These are phyloP conservation scores for Epicauta chinensis DNA, from an alignment of 1,140 invertebrate species.

Conservation along the genomic window DNA sequence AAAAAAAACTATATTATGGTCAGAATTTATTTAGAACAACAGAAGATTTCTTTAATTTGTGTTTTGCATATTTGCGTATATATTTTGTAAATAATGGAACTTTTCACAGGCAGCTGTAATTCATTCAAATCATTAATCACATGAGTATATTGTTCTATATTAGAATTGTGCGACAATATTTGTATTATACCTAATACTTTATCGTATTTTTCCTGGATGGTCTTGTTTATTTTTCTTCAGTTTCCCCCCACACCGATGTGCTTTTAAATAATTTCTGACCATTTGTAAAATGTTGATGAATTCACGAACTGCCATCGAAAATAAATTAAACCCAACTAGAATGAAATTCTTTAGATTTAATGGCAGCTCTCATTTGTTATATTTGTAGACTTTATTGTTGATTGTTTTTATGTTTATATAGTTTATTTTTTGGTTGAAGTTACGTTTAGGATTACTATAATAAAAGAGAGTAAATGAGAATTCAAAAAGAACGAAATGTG, in stretches of 20 bases:
- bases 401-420: slow-evolving; percentile 47
- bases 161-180: slow-evolving; percentile 23
- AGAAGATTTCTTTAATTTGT: neutral
- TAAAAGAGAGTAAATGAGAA: too few species aligned
- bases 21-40: slow-evolving; percentile 10
- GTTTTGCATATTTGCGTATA: slow-evolving; percentile 5
- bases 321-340: neutral
- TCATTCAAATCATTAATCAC: too few species aligned
- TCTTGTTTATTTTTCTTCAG: neutral
- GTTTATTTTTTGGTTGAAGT: slow-evolving; percentile 45
- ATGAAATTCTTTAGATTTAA: neutral
- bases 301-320: neutral
- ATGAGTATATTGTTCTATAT: slow-evolving; percentile 26
- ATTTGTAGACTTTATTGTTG: slow-evolving; percentile 42
- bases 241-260: too few species aligned
- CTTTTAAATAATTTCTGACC: slow-evolving; percentile 10
- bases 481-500: too few species aligned
- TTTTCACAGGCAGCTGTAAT: slow-evolving; percentile 1
- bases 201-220: slow-evolving; percentile 1
- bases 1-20: slow-evolving; percentile 16
- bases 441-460: slow-evolving; percentile 13
- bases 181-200: slow-evolving; percentile 15
- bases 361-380: slow-evolving; percentile 36
- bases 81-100: slow-evolving; percentile 2
- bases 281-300: neutral